These are phyloP conservation scores for Heliconius cydno DNA, from an alignment of 2,888 invertebrate genomes.

Conservation along the genomic window DNA sequence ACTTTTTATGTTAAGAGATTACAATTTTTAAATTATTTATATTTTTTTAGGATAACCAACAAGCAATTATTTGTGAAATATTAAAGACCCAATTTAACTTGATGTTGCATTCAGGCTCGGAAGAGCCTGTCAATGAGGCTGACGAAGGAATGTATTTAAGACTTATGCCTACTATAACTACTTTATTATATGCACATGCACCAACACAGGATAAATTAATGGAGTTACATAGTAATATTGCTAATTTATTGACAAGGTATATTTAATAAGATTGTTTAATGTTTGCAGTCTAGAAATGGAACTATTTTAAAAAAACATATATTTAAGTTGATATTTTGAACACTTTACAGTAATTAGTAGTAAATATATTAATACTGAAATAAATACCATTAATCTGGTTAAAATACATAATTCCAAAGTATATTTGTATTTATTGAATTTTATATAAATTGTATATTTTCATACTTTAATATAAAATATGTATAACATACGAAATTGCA, in stretches of 20 bases:
- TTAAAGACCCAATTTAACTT: slow-evolving; percentile 92
- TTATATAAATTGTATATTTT: background rate
- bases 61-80: slow-evolving; percentile 87
- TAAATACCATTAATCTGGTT: background rate
- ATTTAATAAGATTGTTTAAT: background rate
- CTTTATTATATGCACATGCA: slow-evolving; percentile 85
- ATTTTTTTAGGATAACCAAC: slow-evolving; percentile 80
- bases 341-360: no score
- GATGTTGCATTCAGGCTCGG: slow-evolving; percentile 79
- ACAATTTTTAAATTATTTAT: background rate
- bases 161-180: slow-evolving; percentile 88
- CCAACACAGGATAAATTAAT: slow-evolving; percentile 84
- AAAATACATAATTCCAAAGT: background rate
- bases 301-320: background rate
- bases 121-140: slow-evolving; percentile 81
- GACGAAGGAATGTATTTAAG: slow-evolving; percentile 89
- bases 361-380: background rate
- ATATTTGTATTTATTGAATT: background rate
- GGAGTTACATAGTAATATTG: slow-evolving; percentile 90
- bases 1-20: background rate
- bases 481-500: slow-evolving; percentile 57
- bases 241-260: slow-evolving; percentile 90
- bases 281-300: background rate
- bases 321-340: background rate
- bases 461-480: background rate